These are phyloP conservation scores for Polypedilum pembai DNA, from an alignment of 1,140 invertebrate species.

Conservation along the genomic window DNA sequence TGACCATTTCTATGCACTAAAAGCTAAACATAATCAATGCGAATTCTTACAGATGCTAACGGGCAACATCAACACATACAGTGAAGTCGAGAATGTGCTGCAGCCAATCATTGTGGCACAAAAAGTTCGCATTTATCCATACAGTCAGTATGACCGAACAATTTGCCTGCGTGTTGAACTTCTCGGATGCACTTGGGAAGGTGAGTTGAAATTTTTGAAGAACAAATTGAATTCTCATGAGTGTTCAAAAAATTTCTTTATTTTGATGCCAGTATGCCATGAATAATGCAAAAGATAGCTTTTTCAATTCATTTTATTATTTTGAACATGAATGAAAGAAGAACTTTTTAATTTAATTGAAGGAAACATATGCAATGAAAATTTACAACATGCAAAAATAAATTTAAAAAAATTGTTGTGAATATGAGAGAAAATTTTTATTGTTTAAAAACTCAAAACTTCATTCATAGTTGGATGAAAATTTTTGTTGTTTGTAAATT, in stretches of 20 bases:
- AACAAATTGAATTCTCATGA: neutral
- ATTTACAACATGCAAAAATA: neutral
- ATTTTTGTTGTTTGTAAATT: no score
- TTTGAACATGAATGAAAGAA: neutral
- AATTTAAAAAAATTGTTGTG: no score
- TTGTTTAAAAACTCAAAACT: no score
- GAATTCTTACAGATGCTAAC: conserved; percentile 57
- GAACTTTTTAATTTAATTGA: conserved; percentile 27
- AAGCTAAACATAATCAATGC: no score
- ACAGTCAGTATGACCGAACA: conserved; percentile 76
- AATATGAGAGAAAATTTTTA: no score
- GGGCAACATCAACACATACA: conserved; percentile 82
- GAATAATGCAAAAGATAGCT: no score
- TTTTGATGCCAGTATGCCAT: conserved; percentile 15
- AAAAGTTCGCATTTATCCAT: conserved; percentile 81
- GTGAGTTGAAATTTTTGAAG: conserved; percentile 53
- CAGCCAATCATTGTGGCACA: conserved; percentile 78
- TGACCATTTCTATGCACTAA: no score
- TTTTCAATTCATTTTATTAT: neutral
- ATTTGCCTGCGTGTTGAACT: conserved; percentile 89
- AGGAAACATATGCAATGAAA: conserved; percentile 16
- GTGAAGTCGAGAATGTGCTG: conserved; percentile 65
- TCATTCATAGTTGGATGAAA: no score
- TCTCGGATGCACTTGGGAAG: conserved; percentile 77
- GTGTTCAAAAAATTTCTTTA: neutral